Conservation (phyloP, 2,797 vertebrate species). For the Gymnoscopelus braueri region DNA sequence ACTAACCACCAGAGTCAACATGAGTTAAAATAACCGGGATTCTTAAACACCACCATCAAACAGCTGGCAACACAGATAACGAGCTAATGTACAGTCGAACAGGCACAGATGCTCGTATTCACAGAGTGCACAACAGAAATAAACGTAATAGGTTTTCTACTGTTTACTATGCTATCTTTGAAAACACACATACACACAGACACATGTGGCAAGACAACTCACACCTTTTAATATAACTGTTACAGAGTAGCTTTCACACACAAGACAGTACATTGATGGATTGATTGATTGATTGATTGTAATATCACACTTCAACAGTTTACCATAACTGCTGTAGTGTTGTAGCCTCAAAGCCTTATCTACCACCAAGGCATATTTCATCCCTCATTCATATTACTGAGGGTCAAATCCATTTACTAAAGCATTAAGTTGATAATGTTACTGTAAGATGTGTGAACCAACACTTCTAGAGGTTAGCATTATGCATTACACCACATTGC, state of each 20-base stretch:
- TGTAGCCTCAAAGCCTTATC: conserved; percentile 1
- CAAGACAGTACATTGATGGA: not conserved
- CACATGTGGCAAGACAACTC: not conserved
- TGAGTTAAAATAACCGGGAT: no score
- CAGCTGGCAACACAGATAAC: no score
- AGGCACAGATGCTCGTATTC: no score
- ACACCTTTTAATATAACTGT: not conserved
- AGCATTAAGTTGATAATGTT: not conserved
- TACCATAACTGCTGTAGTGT: no score
- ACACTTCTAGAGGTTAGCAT: conserved; percentile 22
- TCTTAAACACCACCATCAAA: no score
- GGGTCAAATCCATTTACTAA: conserved; percentile 20
- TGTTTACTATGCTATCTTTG: not conserved
- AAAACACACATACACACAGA: not conserved
- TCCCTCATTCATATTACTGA: conserved; percentile 6
- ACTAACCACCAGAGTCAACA: no score
- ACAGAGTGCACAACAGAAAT: no score
- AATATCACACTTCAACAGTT: no score
- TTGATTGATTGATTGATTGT: no score
- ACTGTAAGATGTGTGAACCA: conserved; percentile 24
- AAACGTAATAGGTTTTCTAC: no score
- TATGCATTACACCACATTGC: conserved; percentile 19
- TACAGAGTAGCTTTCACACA: not conserved
- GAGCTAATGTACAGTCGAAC: no score
- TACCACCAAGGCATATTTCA: not conserved